Conservation (phyloP, 2,888 invertebrate species). For the Apantesis nais region DNA sequence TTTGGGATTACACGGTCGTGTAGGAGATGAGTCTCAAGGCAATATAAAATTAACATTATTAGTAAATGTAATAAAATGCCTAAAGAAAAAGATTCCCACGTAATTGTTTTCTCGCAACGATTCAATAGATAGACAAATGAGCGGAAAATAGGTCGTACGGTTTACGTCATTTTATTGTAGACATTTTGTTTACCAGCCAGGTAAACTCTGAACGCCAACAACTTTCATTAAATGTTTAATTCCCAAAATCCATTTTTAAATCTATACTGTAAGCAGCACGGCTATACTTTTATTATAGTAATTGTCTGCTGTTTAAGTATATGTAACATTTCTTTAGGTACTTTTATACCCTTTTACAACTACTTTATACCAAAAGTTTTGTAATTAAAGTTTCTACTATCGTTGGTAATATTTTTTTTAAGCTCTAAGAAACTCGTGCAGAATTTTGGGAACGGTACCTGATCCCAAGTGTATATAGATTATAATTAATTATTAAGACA, state of each 20-base stretch:
- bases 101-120: conserved; percentile 37
- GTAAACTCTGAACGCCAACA: conserved; percentile 28
- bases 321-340: neutral
- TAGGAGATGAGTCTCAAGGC: neutral
- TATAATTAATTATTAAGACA: too few relatives aligned
- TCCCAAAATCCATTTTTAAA: neutral
- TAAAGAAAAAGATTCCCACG: conserved; percentile 36
- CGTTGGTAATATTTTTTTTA: neutral
- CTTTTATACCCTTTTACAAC: neutral
- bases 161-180: conserved; percentile 54
- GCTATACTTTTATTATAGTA: neutral
- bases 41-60: neutral
- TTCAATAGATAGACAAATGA: conserved; percentile 45
- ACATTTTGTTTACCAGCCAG: conserved; percentile 21
- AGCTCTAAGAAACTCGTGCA: neutral
- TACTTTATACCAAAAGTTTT: neutral
- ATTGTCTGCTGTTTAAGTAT: neutral
- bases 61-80: conserved; percentile 19
- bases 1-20: too few relatives aligned
- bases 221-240: neutral
- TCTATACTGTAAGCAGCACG: neutral
- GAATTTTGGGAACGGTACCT: neutral
- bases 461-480: neutral
- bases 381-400: neutral
- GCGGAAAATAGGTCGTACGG: conserved; percentile 55